These are phyloP conservation scores for Apostichopus japonicus DNA, from an alignment of 35 echinoderm and acorn worm genomes.

Conservation along the genomic window DNA sequence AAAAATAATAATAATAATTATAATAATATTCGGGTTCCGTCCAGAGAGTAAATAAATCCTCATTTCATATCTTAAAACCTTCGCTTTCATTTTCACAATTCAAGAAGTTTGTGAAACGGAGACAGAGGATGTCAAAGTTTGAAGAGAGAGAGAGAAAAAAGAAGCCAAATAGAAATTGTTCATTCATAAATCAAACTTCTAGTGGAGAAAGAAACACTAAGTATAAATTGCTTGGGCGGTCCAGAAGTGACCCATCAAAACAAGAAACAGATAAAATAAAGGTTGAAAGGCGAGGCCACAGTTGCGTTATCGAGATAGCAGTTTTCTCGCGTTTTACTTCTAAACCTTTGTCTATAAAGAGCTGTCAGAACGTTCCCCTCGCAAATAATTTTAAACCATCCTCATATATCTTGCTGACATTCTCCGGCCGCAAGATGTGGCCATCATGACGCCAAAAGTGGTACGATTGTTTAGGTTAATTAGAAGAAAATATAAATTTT, in stretches of 20 bases:
- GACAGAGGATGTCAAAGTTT: not conserved
- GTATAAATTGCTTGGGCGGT: conserved; percentile 33
- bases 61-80: not conserved
- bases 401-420: conserved; percentile 54
- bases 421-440: conserved; percentile 7
- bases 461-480: conserved; percentile 66
- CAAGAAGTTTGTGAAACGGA: not conserved
- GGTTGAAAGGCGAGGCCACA: conserved; percentile 27
- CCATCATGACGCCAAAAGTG: conserved; percentile 55
- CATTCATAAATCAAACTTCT: not conserved
- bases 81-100: not conserved
- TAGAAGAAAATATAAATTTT: conserved; percentile 61
- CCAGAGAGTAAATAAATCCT: not conserved
- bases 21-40: not conserved
- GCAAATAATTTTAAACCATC: conserved; percentile 46
- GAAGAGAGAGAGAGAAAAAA: not conserved
- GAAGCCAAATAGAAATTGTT: not conserved
- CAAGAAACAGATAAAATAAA: conserved; percentile 18
- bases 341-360: not conserved
- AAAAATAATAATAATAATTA: not conserved
- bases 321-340: not conserved
- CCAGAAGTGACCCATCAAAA: conserved; percentile 28
- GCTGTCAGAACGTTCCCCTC: not conserved
- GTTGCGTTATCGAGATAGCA: not conserved
- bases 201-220: conserved; percentile 27